These are phyloP conservation scores for Nanorana parkeri DNA, from an alignment of 2,113 vertebrate species.

Conservation along the genomic window DNA sequence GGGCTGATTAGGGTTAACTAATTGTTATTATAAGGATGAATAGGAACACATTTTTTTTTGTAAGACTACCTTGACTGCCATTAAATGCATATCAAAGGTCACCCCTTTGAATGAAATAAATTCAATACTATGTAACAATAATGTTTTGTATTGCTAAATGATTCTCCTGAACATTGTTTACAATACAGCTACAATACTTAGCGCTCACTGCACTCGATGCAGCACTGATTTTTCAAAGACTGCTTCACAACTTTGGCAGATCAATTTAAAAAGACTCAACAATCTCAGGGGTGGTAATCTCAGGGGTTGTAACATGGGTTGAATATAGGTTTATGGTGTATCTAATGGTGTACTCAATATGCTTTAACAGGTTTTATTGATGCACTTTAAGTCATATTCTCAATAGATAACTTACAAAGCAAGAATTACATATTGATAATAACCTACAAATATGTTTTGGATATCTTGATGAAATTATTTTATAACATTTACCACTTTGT, in stretches of 20 bases:
- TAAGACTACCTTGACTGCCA: no score
- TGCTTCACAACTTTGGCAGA: conserved; percentile 53
- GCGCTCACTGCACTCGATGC: no score
- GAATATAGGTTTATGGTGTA: conserved; percentile 46
- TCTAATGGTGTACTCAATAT: conserved; percentile 44
- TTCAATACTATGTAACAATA: no score
- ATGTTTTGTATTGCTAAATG: no score
- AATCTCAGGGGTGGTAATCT: conserved; percentile 45
- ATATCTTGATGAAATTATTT: neutral
- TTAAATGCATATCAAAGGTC: no score
- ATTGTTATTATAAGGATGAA: no score
- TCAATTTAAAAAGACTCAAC: conserved; percentile 55
- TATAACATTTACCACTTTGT: conserved; percentile 41
- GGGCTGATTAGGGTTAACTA: no score
- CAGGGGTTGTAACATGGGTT: conserved; percentile 29
- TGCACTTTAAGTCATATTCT: conserved; percentile 44
- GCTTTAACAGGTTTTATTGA: conserved; percentile 48
- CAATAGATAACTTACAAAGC: conserved; percentile 27
- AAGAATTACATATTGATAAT: conserved; percentile 20
- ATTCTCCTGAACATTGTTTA: no score
- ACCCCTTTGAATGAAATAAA: no score
- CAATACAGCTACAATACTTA: no score
- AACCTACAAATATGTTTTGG: conserved; percentile 18
- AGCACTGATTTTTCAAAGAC: conserved; percentile 49
- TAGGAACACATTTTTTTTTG: no score